Percentiles rank a stretch among this genome's conserved stretches.
phyloP scores from a whole-genome alignment of 1,140 invertebrate species.

The Pseudomyrmex flavicornis region DNA sequence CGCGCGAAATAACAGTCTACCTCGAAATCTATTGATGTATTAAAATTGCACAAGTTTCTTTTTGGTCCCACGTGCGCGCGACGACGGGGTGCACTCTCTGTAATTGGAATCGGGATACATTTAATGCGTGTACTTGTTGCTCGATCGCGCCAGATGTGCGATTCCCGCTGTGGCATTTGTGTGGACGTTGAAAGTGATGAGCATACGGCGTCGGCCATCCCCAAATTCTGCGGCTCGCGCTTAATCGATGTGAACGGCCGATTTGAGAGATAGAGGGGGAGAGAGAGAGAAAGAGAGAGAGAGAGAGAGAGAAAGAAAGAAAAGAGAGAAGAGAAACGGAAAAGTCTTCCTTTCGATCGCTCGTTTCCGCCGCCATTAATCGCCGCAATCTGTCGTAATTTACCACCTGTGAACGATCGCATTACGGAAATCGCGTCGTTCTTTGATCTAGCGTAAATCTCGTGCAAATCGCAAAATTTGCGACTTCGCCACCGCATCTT shows the following conservation, averaged over 20 bases:
- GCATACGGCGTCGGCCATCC: slow-evolving; percentile 65
- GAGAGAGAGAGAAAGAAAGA: neutral
- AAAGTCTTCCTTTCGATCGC: slow-evolving; percentile 16
- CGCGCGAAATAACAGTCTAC: neutral
- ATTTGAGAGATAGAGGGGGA: slow-evolving; percentile 31
- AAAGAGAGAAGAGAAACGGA: neutral
- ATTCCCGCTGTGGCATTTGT: slow-evolving; percentile 72
- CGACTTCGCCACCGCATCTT: neutral
- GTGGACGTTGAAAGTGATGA: slow-evolving; percentile 58
- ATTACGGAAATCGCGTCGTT: slow-evolving; percentile 40
- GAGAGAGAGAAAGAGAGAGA: neutral
- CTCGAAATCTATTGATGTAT: slow-evolving; percentile 20
- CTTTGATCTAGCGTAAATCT: slow-evolving; percentile 27
- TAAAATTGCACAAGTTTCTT: slow-evolving; percentile 47
- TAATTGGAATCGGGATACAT: slow-evolving; percentile 71
- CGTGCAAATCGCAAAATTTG: slow-evolving; percentile 42
- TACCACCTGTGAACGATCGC: slow-evolving; percentile 29
- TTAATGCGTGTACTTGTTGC: slow-evolving; percentile 79
- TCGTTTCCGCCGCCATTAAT: slow-evolving; percentile 40
- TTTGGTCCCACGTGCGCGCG: slow-evolving; percentile 53
- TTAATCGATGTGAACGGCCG: slow-evolving; percentile 75
- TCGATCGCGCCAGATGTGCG: slow-evolving; percentile 75
- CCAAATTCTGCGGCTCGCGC: slow-evolving; percentile 73
- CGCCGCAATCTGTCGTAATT: slow-evolving; percentile 54
- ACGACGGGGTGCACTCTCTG: slow-evolving; percentile 56